phyloP scores from a whole-genome alignment of 2,797 vertebrate genomes.

The Sternarchorhynchus goeldii region DNA sequence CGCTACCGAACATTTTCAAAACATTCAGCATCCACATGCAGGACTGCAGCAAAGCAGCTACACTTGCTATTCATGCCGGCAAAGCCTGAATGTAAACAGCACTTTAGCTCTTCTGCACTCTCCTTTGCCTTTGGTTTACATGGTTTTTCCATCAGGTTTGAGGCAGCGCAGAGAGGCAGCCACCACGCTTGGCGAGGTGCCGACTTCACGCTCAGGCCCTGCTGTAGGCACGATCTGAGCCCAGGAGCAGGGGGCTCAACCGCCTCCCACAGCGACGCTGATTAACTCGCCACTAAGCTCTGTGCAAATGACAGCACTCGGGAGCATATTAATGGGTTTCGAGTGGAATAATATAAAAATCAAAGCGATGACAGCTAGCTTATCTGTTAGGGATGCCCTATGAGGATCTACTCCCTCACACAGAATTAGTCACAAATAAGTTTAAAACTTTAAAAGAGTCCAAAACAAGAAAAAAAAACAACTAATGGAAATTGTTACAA shows the following conservation, averaged over 20 bases:
- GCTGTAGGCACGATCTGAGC: not conserved
- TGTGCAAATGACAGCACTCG: slow-evolving; percentile 41
- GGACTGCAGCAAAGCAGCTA: not conserved
- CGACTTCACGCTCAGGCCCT: not conserved
- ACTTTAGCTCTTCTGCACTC: not conserved
- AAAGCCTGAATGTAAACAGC: not conserved
- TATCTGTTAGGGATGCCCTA: not conserved
- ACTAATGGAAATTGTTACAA: no score
- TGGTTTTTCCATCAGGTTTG: not conserved
- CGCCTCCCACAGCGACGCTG: slow-evolving; percentile 1
- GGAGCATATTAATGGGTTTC: slow-evolving; percentile 34
- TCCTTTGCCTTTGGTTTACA: no score
- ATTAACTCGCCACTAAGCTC: slow-evolving; percentile 39
- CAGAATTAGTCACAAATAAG: not conserved
- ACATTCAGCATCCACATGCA: not conserved
- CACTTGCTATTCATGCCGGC: not conserved
- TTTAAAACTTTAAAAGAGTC: not conserved
- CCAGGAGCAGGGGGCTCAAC: not conserved
- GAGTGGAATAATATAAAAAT: slow-evolving; percentile 31
- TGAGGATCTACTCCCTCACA: not conserved
- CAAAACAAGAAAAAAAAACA: not conserved
- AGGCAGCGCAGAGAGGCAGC: slow-evolving; percentile 10
- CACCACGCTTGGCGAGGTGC: not conserved
- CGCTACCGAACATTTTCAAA: not conserved
- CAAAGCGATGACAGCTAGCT: slow-evolving; percentile 2